phyloP scores from a whole-genome alignment of 2,113 vertebrate genomes.

The Ptychochromis oligacanthus region DNA sequence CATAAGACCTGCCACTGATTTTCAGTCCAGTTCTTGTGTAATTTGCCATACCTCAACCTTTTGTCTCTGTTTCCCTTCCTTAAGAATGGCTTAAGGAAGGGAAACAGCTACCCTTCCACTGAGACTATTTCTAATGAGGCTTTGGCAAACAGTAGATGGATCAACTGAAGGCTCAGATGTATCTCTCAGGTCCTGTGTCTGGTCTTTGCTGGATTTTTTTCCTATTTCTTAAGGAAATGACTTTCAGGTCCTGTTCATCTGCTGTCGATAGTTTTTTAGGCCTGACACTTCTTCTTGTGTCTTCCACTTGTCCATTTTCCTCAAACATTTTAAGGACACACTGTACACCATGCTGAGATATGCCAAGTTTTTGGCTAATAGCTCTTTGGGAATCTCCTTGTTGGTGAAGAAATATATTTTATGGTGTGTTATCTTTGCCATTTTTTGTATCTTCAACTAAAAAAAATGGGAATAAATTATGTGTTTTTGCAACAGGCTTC shows the following conservation, averaged over 20 bases:
- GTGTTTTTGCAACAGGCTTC: too few relatives aligned
- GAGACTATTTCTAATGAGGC: neutral
- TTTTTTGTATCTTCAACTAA: too few relatives aligned
- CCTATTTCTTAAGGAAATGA: neutral
- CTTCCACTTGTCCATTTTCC: neutral
- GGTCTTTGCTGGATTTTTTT: neutral
- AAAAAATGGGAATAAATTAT: too few relatives aligned
- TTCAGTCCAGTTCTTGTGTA: neutral
- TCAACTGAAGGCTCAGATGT: neutral
- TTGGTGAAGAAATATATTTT: too few relatives aligned
- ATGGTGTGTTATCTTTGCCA: too few relatives aligned
- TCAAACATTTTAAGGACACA: neutral
- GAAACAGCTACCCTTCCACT: neutral
- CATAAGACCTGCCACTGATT: neutral
- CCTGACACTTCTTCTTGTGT: neutral
- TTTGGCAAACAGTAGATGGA: neutral
- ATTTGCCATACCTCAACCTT: neutral
- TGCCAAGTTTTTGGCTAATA: neutral
- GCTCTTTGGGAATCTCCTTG: too few relatives aligned
- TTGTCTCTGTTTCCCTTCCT: neutral
- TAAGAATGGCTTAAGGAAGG: neutral
- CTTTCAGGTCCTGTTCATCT: neutral
- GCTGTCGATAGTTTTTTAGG: too few relatives aligned
- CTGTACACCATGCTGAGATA: neutral
- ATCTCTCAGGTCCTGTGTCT: neutral